Evolutionary conservation across 2,113 vertebrate species (phyloP).

Genomic region (Caracal caracal): DNA sequence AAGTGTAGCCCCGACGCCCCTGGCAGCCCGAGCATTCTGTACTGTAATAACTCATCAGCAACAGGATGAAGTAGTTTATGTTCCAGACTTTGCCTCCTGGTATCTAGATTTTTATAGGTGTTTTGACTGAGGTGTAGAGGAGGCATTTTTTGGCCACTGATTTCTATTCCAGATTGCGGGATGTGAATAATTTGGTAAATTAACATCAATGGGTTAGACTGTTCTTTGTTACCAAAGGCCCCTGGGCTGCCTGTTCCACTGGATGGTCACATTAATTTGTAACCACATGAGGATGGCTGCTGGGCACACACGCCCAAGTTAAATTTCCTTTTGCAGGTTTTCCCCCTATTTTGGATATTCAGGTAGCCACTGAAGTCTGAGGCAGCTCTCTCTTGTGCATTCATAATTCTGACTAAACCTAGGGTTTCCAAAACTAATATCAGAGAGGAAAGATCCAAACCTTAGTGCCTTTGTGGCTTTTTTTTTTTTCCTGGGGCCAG

Average conservation of each 20-base stretch:
- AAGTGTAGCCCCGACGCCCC: slow-evolving; percentile 37
- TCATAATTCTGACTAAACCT: slow-evolving; percentile 85
- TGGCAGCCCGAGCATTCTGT: slow-evolving; percentile 58
- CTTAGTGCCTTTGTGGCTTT: slow-evolving; percentile 87
- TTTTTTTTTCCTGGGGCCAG: slow-evolving; percentile 71
- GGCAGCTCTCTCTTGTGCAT: slow-evolving; percentile 84
- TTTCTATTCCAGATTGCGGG: slow-evolving; percentile 74
- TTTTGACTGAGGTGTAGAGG: slow-evolving; percentile 80
- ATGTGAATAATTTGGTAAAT: slow-evolving; percentile 82
- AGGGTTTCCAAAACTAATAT: slow-evolving; percentile 88
- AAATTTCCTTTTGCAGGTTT: slow-evolving; percentile 74
- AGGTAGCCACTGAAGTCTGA: slow-evolving; percentile 84
- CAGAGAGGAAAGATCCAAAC: slow-evolving; percentile 85
- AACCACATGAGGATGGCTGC: slow-evolving; percentile 76
- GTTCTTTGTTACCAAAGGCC: slow-evolving; percentile 78
- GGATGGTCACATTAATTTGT: slow-evolving; percentile 77
- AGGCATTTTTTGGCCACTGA: slow-evolving; percentile 72
- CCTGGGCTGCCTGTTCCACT: slow-evolving; percentile 75
- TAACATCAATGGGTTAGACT: slow-evolving; percentile 78
- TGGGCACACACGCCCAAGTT: slow-evolving; percentile 68
- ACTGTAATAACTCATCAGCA: slow-evolving; percentile 79
- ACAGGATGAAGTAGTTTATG: slow-evolving; percentile 66
- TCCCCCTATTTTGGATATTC: slow-evolving; percentile 78
- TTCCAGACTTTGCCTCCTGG: slow-evolving; percentile 71
- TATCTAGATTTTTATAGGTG: slow-evolving; percentile 82